These are phyloP conservation scores for Argya squamiceps DNA, from an alignment of 2,797 vertebrate species.

Conservation along the genomic window DNA sequence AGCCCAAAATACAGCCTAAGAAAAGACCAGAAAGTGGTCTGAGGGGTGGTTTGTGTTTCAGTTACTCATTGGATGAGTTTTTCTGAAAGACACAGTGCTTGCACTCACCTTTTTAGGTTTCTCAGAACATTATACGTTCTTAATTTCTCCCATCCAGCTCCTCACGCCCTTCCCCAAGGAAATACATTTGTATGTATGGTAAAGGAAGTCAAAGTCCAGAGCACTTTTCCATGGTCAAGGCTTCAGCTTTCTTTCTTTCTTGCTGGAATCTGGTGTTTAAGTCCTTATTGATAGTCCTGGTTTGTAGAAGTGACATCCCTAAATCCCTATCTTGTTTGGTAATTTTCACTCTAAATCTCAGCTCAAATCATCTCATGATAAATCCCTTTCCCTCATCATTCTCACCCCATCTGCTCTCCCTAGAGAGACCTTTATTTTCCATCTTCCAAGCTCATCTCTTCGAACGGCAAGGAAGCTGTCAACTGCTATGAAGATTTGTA, in stretches of 20 bases:
- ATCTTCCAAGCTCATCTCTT: constrained; percentile 61
- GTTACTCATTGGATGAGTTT: not conserved
- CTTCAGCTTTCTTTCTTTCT: not conserved
- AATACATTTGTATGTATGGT: not conserved
- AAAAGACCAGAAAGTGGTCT: not conserved
- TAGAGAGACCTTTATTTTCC: constrained; percentile 45
- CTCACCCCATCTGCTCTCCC: constrained; percentile 64
- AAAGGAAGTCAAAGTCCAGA: constrained; percentile 15
- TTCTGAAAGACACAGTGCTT: not conserved
- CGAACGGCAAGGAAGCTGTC: constrained; percentile 54
- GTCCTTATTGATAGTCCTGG: constrained; percentile 41
- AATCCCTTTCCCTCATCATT: constrained; percentile 64
- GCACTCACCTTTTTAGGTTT: not conserved
- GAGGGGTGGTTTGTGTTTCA: not conserved
- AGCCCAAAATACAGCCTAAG: not conserved
- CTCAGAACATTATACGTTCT: not conserved
- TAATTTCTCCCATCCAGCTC: not conserved
- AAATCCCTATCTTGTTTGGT: constrained; percentile 67
- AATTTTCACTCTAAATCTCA: constrained; percentile 69
- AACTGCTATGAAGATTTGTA: constrained; percentile 67
- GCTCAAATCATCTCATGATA: constrained; percentile 62
- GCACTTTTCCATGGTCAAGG: not conserved
- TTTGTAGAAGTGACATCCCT: constrained; percentile 57
- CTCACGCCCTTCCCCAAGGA: not conserved
- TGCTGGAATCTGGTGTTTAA: constrained; percentile 20